These are phyloP conservation scores for Propithecus deckenii DNA, from an alignment of 2,797 vertebrate species.

Conservation along the genomic window DNA sequence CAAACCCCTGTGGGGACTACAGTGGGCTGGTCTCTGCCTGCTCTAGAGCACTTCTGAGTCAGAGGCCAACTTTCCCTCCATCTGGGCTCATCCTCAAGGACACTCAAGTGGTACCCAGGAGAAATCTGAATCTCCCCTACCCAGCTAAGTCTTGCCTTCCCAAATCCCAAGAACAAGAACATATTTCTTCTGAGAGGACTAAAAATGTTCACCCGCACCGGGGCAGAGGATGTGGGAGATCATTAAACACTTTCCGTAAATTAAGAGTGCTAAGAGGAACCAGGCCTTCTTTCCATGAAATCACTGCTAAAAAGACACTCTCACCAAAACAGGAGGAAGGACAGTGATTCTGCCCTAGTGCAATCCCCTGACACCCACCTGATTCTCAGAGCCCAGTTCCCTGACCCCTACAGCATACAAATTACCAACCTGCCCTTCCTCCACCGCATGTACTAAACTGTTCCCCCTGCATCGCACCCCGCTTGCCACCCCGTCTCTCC, in stretches of 20 bases:
- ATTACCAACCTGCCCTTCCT: background rate
- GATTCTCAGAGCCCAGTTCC: background rate
- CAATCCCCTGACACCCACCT: background rate
- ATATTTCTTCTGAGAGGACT: background rate
- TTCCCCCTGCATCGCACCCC: background rate
- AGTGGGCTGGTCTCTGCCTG: background rate
- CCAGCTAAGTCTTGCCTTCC: background rate
- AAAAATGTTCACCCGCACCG: background rate
- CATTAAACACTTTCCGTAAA: background rate
- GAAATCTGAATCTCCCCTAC: background rate
- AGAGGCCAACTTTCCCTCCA: background rate
- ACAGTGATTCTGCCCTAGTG: background rate
- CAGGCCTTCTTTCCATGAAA: background rate
- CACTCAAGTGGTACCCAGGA: background rate
- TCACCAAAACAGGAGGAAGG: background rate
- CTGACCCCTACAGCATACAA: too few relatives aligned
- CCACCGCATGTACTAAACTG: background rate
- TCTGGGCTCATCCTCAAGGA: background rate
- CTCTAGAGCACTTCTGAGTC: background rate
- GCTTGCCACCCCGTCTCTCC: background rate
- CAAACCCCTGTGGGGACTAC: background rate
- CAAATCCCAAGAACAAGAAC: background rate
- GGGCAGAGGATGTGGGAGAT: background rate
- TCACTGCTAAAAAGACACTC: background rate
- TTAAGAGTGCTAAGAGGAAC: background rate